Base-by-base conservation (phyloP, 1,140 invertebrate genomes). In the Cotesia typhae region DNA sequence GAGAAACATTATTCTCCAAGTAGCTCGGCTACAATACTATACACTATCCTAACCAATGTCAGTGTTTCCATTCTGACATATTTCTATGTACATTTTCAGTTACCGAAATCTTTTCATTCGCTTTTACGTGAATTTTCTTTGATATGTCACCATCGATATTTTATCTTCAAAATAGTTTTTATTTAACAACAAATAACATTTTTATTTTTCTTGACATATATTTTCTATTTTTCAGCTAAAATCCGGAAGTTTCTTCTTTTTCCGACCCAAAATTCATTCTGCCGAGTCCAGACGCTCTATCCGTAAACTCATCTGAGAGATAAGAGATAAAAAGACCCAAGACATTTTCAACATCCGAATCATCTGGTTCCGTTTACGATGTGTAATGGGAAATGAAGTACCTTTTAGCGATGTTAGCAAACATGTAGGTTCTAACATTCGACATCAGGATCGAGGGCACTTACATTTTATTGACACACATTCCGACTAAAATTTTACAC, bases 1-100 rank as follows among this genome's bases (percentile, higher is more conserved):
- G 72, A 74, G 67, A 52, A 52, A 65, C 67, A 74, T 74, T 74
- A 74, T 69, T 47, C 38, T 41, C 38, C 51, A 38, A 60, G 60
- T 28, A 47, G n/a, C 17, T 63, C 69, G 53, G 41, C 41, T 47
- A 47, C 41, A 47, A 67, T 59, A 47, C 41, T 9, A 67, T 59
- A 47, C 41, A 47, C 41, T 10, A 47, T 47, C 41, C 6, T 10
- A 47, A 47, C 28, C 28, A 66, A 55, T 35, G 12, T 38, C 17
- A 51, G 59, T 73, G 52, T 41, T 69, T 73, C 69, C 53, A 67
- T 73, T 53, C 67, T 53, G 57, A 73, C 72, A 41, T 14, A 68
- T 53, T 68, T 51, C 12, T 59, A 6, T 73, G 41, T 47, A 47
- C 41, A 7, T 10, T 47, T 47, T 47, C 41, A 55, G 12, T 55